phyloP scores from a whole-genome alignment of 2,888 invertebrate species.

The Trichacis sp. region DNA sequence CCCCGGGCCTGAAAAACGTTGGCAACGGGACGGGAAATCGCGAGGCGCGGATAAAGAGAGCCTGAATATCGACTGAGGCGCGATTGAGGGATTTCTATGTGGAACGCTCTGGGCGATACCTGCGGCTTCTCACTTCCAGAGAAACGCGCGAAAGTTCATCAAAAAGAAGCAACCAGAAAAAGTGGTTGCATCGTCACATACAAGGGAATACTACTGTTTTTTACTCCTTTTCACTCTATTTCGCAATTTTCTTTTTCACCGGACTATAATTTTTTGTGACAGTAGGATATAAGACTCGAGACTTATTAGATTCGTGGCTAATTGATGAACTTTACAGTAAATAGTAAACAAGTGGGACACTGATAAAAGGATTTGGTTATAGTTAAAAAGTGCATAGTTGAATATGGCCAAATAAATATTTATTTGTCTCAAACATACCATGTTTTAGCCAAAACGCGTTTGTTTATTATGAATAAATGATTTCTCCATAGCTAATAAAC shows the following conservation, averaged over 20 bases:
- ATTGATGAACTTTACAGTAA: no score
- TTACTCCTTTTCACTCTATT: neutral
- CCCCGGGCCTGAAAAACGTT: constrained; percentile 20
- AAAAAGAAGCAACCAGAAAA: constrained; percentile 21
- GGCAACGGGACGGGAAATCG: constrained; percentile 24
- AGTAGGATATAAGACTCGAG: neutral
- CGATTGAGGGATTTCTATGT: constrained; percentile 44
- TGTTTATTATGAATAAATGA: no score
- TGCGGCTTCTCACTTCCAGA: constrained; percentile 24
- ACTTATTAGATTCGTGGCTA: no score
- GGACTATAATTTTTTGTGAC: neutral
- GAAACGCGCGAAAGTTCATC: constrained; percentile 24
- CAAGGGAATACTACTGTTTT: neutral
- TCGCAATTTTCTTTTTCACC: neutral
- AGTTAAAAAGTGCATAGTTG: no score
- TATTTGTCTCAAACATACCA: no score
- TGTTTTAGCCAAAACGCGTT: no score
- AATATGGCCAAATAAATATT: no score
- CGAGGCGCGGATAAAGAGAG: constrained; percentile 14
- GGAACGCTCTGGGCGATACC: constrained; percentile 35
- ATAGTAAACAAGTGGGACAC: no score
- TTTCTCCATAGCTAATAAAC: no score
- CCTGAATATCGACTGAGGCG: constrained; percentile 40
- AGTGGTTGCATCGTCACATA: constrained; percentile 13
- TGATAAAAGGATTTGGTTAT: no score